Evolutionary conservation across 2,797 vertebrate species (phyloP).

Genomic region (Tinamus major): DNA sequence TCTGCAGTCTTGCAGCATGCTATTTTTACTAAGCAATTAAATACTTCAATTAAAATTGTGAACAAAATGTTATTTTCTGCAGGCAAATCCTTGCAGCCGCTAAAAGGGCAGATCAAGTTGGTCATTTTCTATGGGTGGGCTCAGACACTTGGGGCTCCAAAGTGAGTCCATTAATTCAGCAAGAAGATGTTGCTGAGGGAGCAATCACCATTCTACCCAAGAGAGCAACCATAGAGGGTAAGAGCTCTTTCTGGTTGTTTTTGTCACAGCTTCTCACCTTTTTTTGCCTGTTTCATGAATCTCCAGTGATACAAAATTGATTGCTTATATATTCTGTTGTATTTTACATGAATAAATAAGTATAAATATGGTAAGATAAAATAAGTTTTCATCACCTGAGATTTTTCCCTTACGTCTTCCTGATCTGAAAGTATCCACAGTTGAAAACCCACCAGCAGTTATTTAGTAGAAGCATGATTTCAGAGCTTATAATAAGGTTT

Average conservation of each 20-base stretch:
- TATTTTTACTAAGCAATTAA: neutral
- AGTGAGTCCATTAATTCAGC: slow-evolving; percentile 85
- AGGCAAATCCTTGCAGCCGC: slow-evolving; percentile 93
- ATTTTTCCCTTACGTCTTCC: neutral
- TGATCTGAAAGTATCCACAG: neutral
- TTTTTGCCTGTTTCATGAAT: neutral
- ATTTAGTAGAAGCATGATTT: neutral
- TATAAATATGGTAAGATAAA: neutral
- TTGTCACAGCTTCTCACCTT: neutral
- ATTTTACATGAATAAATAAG: neutral
- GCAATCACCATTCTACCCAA: slow-evolving; percentile 95
- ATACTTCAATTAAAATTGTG: accelerated
- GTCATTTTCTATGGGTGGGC: slow-evolving; percentile 95
- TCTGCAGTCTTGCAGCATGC: neutral
- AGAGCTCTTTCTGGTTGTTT: neutral
- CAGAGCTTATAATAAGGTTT: neutral
- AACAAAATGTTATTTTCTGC: slow-evolving; percentile 42
- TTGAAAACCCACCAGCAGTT: neutral
- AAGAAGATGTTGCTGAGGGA: slow-evolving; percentile 91
- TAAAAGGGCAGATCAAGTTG: slow-evolving; percentile 91
- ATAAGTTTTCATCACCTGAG: neutral
- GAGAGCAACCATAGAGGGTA: slow-evolving; percentile 93
- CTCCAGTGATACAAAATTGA: accelerated
- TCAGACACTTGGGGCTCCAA: slow-evolving; percentile 97
- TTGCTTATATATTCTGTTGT: accelerated